Percentiles rank a stretch among this genome's conserved stretches.
Evolutionary conservation across 2,888 invertebrate genomes (phyloP).

Genomic region (Hypena proboscidalis): DNA sequence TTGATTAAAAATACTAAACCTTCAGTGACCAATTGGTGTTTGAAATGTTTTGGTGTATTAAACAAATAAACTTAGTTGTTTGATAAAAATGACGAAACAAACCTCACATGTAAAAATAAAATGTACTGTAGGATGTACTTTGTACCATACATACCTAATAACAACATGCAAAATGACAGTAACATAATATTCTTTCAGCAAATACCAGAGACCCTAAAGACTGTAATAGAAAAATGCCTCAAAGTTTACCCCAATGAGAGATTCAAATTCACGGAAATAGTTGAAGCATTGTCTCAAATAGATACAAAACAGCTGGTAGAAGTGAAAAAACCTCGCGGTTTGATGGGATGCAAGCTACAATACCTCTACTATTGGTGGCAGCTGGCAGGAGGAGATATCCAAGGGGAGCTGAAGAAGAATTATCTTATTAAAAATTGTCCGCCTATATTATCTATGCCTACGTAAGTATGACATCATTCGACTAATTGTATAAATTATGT

Average conservation of each 20-base stretch:
- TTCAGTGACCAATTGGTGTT: too few relatives aligned
- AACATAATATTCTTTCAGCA: slow-evolving; percentile 78
- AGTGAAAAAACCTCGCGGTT: slow-evolving; percentile 69
- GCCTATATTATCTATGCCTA: slow-evolving; percentile 92
- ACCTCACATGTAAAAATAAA: too few relatives aligned
- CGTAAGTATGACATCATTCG: slow-evolving; percentile 75
- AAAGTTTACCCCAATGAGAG: slow-evolving; percentile 86
- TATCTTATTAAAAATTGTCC: slow-evolving; percentile 95
- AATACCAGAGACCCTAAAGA: slow-evolving; percentile 84
- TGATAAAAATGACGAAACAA: too few relatives aligned
- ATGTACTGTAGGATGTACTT: too few relatives aligned
- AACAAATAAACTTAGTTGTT: too few relatives aligned
- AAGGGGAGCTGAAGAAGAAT: slow-evolving; percentile 95
- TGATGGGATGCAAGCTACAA: slow-evolving; percentile 87
- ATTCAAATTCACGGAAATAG: slow-evolving; percentile 84
- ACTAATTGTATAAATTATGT: too few relatives aligned
- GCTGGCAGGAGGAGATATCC: slow-evolving; percentile 97
- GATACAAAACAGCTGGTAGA: slow-evolving; percentile 71
- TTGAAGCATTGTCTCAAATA: slow-evolving; percentile 68
- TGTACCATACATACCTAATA: too few relatives aligned
- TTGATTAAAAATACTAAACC: too few relatives aligned
- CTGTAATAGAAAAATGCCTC: slow-evolving; percentile 89
- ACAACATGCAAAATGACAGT: not conserved
- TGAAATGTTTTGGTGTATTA: too few relatives aligned
- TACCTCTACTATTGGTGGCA: slow-evolving; percentile 98